phyloP scores from a whole-genome alignment of 2,888 invertebrate genomes.

The Hecatera dysodea region DNA sequence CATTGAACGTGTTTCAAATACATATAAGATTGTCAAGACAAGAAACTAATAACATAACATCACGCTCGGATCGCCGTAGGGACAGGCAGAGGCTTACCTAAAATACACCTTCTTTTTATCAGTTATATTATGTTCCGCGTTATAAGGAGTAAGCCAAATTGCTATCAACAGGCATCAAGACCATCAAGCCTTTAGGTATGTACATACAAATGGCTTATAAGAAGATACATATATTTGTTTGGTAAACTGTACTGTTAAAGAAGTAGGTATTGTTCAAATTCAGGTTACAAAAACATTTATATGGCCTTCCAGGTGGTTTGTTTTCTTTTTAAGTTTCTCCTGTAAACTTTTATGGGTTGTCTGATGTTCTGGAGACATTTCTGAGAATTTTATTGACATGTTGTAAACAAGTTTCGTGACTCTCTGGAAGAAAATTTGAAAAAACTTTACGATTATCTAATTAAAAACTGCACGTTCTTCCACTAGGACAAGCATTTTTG shows the following conservation, averaged over 20 bases:
- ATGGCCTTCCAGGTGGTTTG: not conserved
- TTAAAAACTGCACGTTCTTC: too few species aligned
- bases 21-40: too few species aligned
- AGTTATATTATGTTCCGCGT: not conserved
- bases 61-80: too few species aligned
- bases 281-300: not conserved
- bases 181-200: too few species aligned
- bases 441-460: not conserved
- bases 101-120: too few species aligned
- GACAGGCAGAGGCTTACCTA: too few species aligned
- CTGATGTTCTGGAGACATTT: not conserved
- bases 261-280: not conserved
- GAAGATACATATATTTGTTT: not conserved
- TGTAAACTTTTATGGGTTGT: conserved; percentile 18
- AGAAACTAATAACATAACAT: too few species aligned
- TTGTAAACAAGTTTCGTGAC: not conserved
- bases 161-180: not conserved
- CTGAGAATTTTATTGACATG: not conserved
- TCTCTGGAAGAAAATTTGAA: not conserved
- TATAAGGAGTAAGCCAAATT: too few species aligned
- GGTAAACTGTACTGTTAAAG: not conserved
- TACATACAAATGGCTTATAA: not conserved
- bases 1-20: too few species aligned
- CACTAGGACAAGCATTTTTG: too few species aligned
- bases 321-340: not conserved